Conservation (phyloP, 2,888 invertebrate genomes). For the Portevinia maculata region DNA sequence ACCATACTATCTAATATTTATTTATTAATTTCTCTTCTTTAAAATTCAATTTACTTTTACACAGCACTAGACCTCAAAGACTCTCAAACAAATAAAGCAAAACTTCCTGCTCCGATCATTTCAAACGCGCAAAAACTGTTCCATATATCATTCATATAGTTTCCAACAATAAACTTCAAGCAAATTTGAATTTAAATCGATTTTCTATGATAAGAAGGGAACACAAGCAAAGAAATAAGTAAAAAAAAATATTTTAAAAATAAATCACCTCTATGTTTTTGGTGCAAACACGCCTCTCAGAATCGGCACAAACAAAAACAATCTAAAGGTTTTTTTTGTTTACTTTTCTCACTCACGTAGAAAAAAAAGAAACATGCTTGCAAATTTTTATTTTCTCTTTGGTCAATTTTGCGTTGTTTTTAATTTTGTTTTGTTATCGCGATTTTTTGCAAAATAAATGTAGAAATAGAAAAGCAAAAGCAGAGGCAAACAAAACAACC, state of each 20-base stretch:
- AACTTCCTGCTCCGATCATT: conserved; percentile 15
- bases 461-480: not conserved
- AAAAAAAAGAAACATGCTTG: conserved; percentile 5
- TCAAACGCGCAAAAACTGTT: not conserved
- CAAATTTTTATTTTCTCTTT: conserved; percentile 14
- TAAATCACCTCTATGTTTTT: not conserved
- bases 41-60: not conserved
- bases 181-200: conserved; percentile 9
- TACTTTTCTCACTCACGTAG: conserved; percentile 7
- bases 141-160: not conserved
- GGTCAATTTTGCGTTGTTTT: not conserved
- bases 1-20: not conserved
- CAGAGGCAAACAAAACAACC: conserved; percentile 12
- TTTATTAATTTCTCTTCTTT: not conserved
- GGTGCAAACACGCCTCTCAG: not conserved
- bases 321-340: too few species aligned
- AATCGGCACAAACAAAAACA: not conserved
- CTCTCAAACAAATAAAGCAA: not conserved
- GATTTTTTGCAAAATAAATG: conserved; percentile 12
- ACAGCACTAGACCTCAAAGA: not conserved
- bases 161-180: not conserved
- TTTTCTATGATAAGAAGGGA: conserved; percentile 8
- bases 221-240: not conserved
- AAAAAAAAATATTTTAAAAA: not conserved
- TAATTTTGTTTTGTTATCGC: not conserved